A percentile compares a stretch with the other conserved stretches of the same genome.
These are phyloP conservation scores for Drosophila demipolita DNA, from an alignment of 2,888 invertebrate genomes.

Conservation along the genomic window DNA sequence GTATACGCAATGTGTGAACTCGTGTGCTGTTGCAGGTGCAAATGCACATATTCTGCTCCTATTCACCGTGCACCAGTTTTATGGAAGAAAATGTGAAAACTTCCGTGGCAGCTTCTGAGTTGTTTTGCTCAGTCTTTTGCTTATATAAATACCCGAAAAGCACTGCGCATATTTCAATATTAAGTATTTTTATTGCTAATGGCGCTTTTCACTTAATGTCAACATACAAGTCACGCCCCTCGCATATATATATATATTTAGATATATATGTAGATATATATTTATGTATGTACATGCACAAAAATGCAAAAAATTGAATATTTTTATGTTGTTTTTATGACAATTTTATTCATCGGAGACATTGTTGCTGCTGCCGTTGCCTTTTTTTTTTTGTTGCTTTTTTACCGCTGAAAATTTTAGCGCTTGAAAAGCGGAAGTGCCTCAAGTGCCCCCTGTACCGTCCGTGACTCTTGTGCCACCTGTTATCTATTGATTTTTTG, in stretches of 20 bases:
- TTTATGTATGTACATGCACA: constrained; percentile 15
- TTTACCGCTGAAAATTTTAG: constrained; percentile 43
- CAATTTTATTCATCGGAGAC: constrained; percentile 68
- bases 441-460: constrained; percentile 67
- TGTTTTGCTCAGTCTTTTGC: constrained; percentile 47
- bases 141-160: constrained; percentile 63
- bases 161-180: constrained; percentile 75
- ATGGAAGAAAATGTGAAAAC: constrained; percentile 47
- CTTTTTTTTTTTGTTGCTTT: constrained; percentile 23
- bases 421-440: constrained; percentile 18
- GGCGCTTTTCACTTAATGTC: constrained; percentile 77
- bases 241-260: constrained; percentile 12
- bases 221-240: constrained; percentile 61
- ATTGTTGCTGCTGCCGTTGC: constrained; percentile 23
- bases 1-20: constrained; percentile 45
- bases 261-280: neutral
- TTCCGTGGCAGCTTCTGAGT: constrained; percentile 67
- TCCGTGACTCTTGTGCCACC: constrained; percentile 70
- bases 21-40: constrained; percentile 44
- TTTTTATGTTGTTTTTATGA: constrained; percentile 77
- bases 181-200: constrained; percentile 82
- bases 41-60: constrained; percentile 42
- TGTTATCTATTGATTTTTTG: constrained; percentile 79
- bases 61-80: constrained; percentile 40
- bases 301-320: constrained; percentile 65